Percentiles rank a stretch among this genome's conserved stretches.
Conservation (phyloP, 2,797 vertebrate genomes). For the Spinus pinus region DNA sequence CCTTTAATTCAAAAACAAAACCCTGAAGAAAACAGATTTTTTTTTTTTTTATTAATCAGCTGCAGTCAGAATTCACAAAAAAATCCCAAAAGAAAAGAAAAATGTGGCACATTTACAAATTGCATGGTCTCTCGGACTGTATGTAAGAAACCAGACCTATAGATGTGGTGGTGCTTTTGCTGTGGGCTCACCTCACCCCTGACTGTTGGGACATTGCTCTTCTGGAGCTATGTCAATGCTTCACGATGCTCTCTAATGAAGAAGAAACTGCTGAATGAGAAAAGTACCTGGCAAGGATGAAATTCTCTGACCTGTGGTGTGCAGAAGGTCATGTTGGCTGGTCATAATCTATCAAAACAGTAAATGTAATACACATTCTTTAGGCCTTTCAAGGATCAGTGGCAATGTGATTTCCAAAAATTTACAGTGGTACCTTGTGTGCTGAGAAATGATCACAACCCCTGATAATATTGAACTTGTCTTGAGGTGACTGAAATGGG, state of each 20-base stretch:
- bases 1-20: not conserved
- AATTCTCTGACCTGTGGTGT: conserved; percentile 26
- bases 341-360: conserved; percentile 39
- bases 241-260: not conserved
- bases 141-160: not conserved
- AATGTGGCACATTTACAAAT: not conserved
- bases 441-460: not conserved
- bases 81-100: not conserved
- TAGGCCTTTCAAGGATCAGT: conserved; percentile 39
- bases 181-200: not conserved
- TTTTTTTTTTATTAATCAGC: not conserved
- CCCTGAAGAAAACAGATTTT: not conserved
- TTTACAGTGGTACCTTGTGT: not conserved
- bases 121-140: not conserved
- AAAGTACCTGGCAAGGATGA: conserved; percentile 1
- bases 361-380: not conserved
- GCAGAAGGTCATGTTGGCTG: not conserved
- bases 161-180: not conserved
- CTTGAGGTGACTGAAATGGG: not conserved
- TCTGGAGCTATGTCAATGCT: not conserved
- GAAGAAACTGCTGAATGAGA: conserved; percentile 13
- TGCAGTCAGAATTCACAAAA: not conserved
- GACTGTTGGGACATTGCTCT: rapidly evolving
- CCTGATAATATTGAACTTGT: conserved; percentile 21
- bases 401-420: conserved; percentile 30